Evolutionary conservation across 2,113 vertebrate genomes (phyloP).

Genomic region (Phylloscopus whistleri): DNA sequence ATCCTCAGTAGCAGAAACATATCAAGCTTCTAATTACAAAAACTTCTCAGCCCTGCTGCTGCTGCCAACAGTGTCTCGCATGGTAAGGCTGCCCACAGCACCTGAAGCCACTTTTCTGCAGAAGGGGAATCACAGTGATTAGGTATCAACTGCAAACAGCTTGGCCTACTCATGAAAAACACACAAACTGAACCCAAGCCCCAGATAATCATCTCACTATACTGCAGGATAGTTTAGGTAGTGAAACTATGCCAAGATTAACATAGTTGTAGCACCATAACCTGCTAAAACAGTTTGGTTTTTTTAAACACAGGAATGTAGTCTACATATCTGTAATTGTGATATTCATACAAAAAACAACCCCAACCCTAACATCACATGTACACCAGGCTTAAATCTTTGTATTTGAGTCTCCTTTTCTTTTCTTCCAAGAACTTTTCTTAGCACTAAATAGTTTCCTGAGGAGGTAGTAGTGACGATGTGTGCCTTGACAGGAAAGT

Average conservation of each 20-base stretch:
- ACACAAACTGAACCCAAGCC: background rate
- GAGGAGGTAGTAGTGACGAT: background rate
- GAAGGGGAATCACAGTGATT: background rate
- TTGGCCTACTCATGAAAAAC: background rate
- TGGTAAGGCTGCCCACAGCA: background rate
- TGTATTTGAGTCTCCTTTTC: background rate
- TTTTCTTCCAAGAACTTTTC: background rate
- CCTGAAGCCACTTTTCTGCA: background rate
- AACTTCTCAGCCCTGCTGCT: background rate
- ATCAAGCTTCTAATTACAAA: background rate
- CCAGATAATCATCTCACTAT: background rate
- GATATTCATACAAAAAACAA: background rate
- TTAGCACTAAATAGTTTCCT: background rate
- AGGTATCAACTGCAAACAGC: background rate
- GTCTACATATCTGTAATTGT: background rate
- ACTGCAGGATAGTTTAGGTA: background rate
- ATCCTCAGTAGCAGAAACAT: background rate
- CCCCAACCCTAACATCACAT: rapidly evolving
- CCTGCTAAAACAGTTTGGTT: background rate
- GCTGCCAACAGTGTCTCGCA: background rate
- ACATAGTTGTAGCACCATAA: background rate
- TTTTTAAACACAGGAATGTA: background rate
- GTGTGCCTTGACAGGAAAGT: background rate
- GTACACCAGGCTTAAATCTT: background rate
- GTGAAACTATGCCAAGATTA: background rate